Evolutionary conservation across 2,797 vertebrate genomes (phyloP).

Genomic region (Macroramphosus scolopax): DNA sequence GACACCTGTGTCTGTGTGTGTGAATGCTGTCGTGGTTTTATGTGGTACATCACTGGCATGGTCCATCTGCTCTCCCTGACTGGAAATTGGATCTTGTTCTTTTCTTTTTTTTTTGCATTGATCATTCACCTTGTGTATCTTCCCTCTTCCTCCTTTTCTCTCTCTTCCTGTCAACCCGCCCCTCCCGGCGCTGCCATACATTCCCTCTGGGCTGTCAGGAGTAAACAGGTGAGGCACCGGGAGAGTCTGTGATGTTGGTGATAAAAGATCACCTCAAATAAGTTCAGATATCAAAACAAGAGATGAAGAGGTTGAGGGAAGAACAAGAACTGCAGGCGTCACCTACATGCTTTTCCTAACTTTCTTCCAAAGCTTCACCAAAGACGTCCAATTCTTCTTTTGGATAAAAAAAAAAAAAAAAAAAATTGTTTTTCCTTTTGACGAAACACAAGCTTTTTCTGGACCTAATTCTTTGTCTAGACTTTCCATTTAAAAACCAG

Average conservation of each 20-base stretch:
- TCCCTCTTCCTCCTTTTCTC: conserved; percentile 18
- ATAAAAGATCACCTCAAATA: conserved; percentile 47
- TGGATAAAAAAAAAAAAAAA: conserved; percentile 35
- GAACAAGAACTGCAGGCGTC: conserved; percentile 10
- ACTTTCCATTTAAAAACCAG: conserved; percentile 62
- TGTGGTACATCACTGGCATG: too few species aligned
- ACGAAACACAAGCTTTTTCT: conserved; percentile 48
- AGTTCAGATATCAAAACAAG: conserved; percentile 45
- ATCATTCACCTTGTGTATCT: conserved; percentile 53
- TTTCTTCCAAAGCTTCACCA: conserved; percentile 36
- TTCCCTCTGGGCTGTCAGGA: conserved; percentile 40
- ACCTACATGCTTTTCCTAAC: conserved; percentile 33
- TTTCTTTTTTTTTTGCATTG: conserved; percentile 62
- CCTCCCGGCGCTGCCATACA: conserved; percentile 20
- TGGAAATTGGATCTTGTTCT: conserved; percentile 32
- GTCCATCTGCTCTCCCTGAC: conserved; percentile 61
- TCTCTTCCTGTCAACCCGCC: conserved; percentile 15
- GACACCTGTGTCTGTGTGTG: too few species aligned
- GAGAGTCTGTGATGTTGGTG: conserved; percentile 35
- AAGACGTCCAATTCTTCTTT: conserved; percentile 48
- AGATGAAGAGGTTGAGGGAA: conserved; percentile 46
- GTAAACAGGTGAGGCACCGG: conserved; percentile 14
- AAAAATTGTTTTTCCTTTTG: conserved; percentile 13
- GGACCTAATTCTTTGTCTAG: conserved; percentile 48
- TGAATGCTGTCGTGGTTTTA: too few species aligned